A percentile compares a stretch with the other conserved stretches of the same genome.
Conservation (phyloP, 2,888 invertebrate genomes). For the Gymnosoma rotundatum region DNA sequence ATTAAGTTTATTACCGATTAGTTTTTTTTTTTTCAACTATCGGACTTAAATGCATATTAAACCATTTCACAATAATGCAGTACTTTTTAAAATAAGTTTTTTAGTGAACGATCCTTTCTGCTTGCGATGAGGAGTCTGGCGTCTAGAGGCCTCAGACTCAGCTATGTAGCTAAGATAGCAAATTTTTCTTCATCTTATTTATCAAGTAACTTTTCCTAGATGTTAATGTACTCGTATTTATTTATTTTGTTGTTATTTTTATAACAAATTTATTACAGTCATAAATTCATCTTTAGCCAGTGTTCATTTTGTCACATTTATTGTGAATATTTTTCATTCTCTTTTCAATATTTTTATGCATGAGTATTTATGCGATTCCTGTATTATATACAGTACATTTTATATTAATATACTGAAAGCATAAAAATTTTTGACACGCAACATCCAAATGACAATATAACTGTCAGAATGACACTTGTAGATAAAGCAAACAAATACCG, state of each 20-base stretch:
- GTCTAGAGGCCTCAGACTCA: no score
- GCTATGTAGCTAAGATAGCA: no score
- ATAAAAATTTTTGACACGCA: constrained; percentile 65
- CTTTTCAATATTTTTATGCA: constrained; percentile 22
- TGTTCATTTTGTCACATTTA: constrained; percentile 15
- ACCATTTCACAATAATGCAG: no score
- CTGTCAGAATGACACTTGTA: constrained; percentile 68
- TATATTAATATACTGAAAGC: constrained; percentile 43
- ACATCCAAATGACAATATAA: constrained; percentile 65
- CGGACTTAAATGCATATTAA: no score
- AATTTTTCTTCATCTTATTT: no score
- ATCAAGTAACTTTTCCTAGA: no score
- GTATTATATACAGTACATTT: background rate
- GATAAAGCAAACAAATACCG: constrained; percentile 59
- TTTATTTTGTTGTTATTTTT: background rate
- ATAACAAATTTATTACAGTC: constrained; percentile 10
- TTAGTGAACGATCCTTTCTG: no score
- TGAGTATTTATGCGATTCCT: constrained; percentile 35
- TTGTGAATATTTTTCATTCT: background rate
- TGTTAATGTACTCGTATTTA: background rate
- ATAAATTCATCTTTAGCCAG: background rate
- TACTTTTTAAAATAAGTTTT: no score
- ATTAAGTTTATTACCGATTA: no score
- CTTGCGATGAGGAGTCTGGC: no score
- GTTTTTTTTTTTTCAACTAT: no score